Evolutionary conservation across 2,113 vertebrate species (phyloP).

Genomic region (Emydura subglobosa): DNA sequence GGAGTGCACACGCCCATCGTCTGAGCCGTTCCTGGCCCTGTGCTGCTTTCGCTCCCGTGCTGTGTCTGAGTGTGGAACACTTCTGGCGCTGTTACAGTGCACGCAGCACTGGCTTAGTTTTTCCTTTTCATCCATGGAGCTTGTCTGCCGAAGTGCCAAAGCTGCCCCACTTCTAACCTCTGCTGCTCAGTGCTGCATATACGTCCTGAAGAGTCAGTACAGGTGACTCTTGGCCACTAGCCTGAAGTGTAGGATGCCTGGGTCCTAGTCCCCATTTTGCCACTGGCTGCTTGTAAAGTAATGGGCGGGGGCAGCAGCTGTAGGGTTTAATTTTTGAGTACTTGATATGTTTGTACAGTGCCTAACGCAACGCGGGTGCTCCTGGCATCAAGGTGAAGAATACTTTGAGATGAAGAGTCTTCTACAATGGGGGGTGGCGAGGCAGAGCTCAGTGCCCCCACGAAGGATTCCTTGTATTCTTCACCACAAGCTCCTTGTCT

Average conservation of each 20-base stretch:
- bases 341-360: neutral
- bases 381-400: neutral
- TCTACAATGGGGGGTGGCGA: too few species aligned
- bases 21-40: neutral
- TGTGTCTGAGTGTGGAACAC: neutral
- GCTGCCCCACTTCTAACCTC: too few species aligned
- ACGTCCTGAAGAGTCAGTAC: neutral
- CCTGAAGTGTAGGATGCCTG: neutral
- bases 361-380: neutral
- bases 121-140: neutral
- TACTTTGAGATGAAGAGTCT: neutral
- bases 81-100: neutral
- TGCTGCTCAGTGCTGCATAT: neutral
- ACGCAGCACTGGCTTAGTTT: neutral
- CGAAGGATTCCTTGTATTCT: too few species aligned
- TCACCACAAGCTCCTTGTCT: too few species aligned
- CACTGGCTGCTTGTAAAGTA: neutral
- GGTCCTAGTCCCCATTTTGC: neutral
- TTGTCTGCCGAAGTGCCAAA: neutral
- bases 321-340: neutral
- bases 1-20: neutral
- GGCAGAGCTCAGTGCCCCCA: too few species aligned
- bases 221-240: too few species aligned
- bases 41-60: neutral
- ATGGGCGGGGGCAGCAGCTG: neutral